Evolutionary conservation across 2,113 vertebrate species (phyloP).

Genomic region (Notechis scutatus): DNA sequence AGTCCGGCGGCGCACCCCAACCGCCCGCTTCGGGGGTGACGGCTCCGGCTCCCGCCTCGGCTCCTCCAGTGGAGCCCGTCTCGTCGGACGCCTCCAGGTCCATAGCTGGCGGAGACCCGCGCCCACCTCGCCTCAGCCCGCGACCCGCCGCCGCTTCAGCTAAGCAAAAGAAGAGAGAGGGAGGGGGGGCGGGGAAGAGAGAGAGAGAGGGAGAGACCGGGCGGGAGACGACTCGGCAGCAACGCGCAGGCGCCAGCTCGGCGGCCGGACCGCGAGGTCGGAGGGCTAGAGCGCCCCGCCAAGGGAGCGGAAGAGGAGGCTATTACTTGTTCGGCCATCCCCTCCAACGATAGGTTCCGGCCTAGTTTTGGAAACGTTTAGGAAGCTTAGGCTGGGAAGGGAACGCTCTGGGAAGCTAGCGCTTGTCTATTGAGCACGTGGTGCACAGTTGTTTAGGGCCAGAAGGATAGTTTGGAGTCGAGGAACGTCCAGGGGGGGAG

Average conservation of each 20-base stretch:
- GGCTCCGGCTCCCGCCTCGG: slow-evolving; percentile 5
- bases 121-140: background rate
- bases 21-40: background rate
- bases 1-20: background rate
- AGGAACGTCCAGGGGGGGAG: too few species aligned
- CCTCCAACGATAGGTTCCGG: background rate
- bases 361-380: background rate
- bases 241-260: background rate
- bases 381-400: background rate
- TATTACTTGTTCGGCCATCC: background rate
- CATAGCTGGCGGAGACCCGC: background rate
- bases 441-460: background rate
- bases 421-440: background rate
- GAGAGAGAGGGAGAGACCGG: background rate
- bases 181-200: too few species aligned
- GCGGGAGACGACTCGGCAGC: background rate
- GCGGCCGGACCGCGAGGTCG: background rate
- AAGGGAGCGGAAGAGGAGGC: background rate
- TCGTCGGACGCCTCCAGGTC: slow-evolving; percentile 19
- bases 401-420: background rate
- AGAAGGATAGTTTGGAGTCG: background rate
- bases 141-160: background rate
- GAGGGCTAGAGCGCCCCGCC: background rate
- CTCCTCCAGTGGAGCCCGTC: background rate
- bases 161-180: background rate